These are phyloP conservation scores for Pseudachorutes palmiensis DNA, from an alignment of 1,140 invertebrate species.

Conservation along the genomic window DNA sequence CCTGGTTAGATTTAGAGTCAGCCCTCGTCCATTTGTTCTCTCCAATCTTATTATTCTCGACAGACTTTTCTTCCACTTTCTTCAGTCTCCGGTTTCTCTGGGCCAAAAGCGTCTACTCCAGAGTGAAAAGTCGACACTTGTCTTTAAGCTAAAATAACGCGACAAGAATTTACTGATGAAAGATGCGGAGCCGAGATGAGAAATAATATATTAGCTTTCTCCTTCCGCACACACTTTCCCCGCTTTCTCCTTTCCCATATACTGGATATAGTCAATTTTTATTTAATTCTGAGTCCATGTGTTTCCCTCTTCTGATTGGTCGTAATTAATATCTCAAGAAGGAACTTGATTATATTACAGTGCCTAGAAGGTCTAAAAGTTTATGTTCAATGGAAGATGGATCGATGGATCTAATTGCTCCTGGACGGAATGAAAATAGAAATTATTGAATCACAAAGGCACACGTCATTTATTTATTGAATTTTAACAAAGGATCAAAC, in stretches of 20 bases:
- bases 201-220: constrained; percentile 16
- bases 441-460: too few species aligned
- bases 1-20: constrained; percentile 19
- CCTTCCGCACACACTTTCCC: not conserved
- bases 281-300: not conserved
- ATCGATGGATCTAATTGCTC: too few species aligned
- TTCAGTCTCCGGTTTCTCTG: not conserved
- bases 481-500: too few species aligned
- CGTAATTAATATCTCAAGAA: constrained; percentile 8
- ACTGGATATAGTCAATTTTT: not conserved
- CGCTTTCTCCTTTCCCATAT: not conserved
- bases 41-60: constrained; percentile 21
- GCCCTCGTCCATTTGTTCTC: constrained; percentile 15
- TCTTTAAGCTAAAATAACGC: constrained; percentile 18
- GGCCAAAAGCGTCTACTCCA: not conserved
- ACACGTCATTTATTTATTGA: too few species aligned
- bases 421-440: too few species aligned
- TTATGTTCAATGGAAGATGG: too few species aligned
- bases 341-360: constrained; percentile 1
- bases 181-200: constrained; percentile 7
- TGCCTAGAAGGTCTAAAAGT: not conserved
- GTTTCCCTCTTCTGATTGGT: not conserved
- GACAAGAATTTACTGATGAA: constrained; percentile 17
- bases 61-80: constrained; percentile 5
- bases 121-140: constrained; percentile 11